Evolutionary conservation across 2,113 vertebrate species (phyloP).

Genomic region (Phasianus colchicus): DNA sequence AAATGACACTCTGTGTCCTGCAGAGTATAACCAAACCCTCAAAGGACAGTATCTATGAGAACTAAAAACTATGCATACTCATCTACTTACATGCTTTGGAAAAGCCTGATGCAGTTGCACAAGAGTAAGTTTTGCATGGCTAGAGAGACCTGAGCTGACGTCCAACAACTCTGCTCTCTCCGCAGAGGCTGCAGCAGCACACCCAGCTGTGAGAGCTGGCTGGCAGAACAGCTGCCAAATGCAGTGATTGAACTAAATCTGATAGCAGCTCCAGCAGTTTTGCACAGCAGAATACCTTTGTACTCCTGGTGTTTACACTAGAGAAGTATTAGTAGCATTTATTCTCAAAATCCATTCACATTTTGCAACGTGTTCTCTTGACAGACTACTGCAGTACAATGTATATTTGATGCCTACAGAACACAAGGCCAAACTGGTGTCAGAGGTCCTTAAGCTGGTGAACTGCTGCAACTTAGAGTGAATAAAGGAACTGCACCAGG

Average conservation of each 20-base stretch:
- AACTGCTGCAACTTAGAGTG: neutral
- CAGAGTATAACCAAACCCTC: neutral
- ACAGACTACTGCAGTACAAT: neutral
- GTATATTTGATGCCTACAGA: neutral
- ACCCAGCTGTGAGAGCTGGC: neutral
- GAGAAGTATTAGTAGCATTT: neutral
- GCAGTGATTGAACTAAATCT: neutral
- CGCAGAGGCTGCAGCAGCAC: neutral
- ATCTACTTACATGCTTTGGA: neutral
- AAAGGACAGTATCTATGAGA: neutral
- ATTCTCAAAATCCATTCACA: neutral
- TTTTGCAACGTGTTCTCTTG: neutral
- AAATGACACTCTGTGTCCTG: neutral
- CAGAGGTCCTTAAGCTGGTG: neutral
- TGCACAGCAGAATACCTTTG: neutral
- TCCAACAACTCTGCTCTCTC: neutral
- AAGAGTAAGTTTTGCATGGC: neutral
- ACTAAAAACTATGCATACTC: neutral
- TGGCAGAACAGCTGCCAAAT: neutral
- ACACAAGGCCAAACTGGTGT: neutral
- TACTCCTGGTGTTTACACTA: rapidly evolving
- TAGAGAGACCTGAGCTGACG: neutral
- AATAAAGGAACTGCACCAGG: neutral
- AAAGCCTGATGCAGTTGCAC: neutral
- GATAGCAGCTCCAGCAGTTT: neutral